Percentiles rank a stretch among this genome's conserved stretches.
Evolutionary conservation across 1,140 invertebrate species (phyloP).

Genomic region (Wasmannia auropunctata): DNA sequence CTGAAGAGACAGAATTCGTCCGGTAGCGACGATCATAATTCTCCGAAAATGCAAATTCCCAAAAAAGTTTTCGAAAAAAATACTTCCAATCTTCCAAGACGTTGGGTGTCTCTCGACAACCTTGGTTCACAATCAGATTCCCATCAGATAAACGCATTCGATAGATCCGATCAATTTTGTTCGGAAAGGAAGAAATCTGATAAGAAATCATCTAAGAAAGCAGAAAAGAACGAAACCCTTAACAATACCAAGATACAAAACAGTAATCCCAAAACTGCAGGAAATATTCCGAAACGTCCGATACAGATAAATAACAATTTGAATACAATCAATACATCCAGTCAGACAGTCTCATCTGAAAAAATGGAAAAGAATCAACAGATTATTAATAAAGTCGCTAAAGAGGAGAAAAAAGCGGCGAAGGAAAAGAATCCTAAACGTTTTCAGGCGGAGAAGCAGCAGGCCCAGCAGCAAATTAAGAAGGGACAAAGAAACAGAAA

Average conservation of each 20-base stretch:
- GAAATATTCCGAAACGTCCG: slow-evolving; percentile 78
- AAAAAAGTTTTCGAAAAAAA: slow-evolving; percentile 78
- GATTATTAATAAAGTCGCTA: slow-evolving; percentile 81
- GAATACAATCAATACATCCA: slow-evolving; percentile 79
- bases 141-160: slow-evolving; percentile 77
- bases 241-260: slow-evolving; percentile 80
- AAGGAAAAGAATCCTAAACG: slow-evolving; percentile 83
- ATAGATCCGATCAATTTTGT: slow-evolving; percentile 78
- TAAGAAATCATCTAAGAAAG: slow-evolving; percentile 69
- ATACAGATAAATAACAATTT: slow-evolving; percentile 84
- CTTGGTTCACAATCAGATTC: slow-evolving; percentile 77
- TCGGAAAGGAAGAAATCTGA: slow-evolving; percentile 78
- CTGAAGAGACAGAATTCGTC: slow-evolving; percentile 85
- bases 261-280: slow-evolving; percentile 70
- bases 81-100: slow-evolving; percentile 79
- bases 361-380: slow-evolving; percentile 85
- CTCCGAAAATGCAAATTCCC: slow-evolving; percentile 82
- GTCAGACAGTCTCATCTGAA: slow-evolving; percentile 77
- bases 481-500: slow-evolving; percentile 81
- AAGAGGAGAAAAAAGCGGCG: slow-evolving; percentile 83
- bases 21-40: slow-evolving; percentile 85
- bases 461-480: slow-evolving; percentile 82
- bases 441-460: slow-evolving; percentile 83
- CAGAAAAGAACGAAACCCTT: slow-evolving; percentile 76
- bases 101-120: slow-evolving; percentile 84